Conservation (phyloP, 1,140 invertebrate species). For the Pristionchus pacificus region DNA sequence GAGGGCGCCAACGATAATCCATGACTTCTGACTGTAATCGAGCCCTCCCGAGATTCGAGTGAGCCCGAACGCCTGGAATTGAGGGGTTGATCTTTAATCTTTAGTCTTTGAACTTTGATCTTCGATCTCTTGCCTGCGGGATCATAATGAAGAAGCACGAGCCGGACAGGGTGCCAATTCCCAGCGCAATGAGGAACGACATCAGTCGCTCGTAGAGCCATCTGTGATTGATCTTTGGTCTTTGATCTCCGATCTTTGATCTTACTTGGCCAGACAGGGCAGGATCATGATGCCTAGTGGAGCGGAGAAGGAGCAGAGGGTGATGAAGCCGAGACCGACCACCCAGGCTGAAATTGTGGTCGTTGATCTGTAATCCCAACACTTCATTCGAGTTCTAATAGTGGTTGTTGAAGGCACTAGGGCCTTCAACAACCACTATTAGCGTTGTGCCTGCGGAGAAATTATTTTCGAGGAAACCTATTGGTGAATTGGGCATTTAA, state of each 20-base stretch:
- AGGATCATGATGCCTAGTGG: conserved; percentile 41
- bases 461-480: too few species aligned
- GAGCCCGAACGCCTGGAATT: conserved; percentile 26
- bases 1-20: conserved; percentile 40
- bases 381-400: too few species aligned
- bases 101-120: conserved; percentile 17
- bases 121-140: conserved; percentile 32
- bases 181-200: conserved; percentile 43
- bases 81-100: conserved; percentile 28
- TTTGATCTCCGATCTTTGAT: background rate
- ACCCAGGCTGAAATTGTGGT: conserved; percentile 48
- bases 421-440: too few species aligned
- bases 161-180: conserved; percentile 44
- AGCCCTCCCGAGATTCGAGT: conserved; percentile 8
- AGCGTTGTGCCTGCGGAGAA: too few species aligned
- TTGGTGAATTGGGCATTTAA: too few species aligned
- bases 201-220: conserved; percentile 39
- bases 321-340: conserved; percentile 38
- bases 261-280: conserved; percentile 10
- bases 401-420: too few species aligned
- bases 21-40: conserved; percentile 41
- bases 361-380: too few species aligned
- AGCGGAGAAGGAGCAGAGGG: conserved; percentile 32
- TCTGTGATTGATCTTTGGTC: conserved; percentile 25
- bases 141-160: conserved; percentile 39